Percentiles rank a stretch among this genome's conserved stretches.
These are phyloP conservation scores for Lucilia cuprina DNA, from an alignment of 1,140 invertebrate species.

Conservation along the genomic window DNA sequence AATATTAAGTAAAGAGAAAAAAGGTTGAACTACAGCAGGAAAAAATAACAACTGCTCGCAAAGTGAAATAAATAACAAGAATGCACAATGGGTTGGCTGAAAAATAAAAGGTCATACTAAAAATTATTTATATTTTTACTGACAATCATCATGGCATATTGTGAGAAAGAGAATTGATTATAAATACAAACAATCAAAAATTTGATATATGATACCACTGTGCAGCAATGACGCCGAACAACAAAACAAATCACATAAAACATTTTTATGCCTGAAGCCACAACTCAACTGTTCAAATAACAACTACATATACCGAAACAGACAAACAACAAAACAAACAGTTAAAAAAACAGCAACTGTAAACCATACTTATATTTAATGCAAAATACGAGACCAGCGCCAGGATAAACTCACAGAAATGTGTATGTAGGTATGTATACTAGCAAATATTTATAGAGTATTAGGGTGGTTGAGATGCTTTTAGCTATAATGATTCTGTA, in stretches of 20 bases:
- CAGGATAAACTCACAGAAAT: background rate
- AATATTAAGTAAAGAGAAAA: too few relatives aligned
- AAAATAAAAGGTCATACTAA: too few relatives aligned
- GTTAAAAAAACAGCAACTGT: background rate
- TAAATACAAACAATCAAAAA: too few relatives aligned
- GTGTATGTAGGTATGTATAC: background rate
- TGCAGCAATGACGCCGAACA: background rate
- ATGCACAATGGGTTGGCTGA: too few relatives aligned
- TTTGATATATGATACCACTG: too few relatives aligned
- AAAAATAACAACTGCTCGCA: too few relatives aligned
- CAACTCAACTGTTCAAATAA: conserved; percentile 30
- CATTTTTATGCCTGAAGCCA: conserved; percentile 12
- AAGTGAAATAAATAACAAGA: too few relatives aligned
- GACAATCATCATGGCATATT: too few relatives aligned
- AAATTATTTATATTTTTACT: too few relatives aligned
- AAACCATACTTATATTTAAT: background rate
- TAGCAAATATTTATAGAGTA: background rate
- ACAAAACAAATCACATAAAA: background rate
- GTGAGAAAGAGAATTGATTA: too few relatives aligned
- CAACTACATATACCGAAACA: background rate
- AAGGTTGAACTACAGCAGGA: too few relatives aligned
- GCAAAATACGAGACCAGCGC: background rate
- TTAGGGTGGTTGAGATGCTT: background rate
- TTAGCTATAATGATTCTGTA: too few relatives aligned
- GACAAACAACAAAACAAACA: background rate